These are phyloP conservation scores for Falco naumanni DNA, from an alignment of 2,797 vertebrate species.

Conservation along the genomic window DNA sequence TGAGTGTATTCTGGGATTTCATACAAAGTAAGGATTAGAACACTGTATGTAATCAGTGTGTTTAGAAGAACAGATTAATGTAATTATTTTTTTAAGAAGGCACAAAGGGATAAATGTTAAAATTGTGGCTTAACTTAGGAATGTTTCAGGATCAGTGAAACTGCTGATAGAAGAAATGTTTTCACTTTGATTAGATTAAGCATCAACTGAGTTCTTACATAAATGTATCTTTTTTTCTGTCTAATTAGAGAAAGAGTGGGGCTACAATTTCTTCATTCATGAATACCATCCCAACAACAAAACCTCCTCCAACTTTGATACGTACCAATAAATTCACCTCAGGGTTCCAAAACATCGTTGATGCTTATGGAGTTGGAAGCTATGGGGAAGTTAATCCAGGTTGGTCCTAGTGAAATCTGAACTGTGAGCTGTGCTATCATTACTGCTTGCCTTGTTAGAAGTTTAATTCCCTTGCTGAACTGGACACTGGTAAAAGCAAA, in stretches of 20 bases:
- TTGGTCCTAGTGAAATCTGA: constrained; percentile 55
- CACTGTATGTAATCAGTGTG: not conserved
- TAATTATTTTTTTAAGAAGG: not conserved
- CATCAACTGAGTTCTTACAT: not conserved
- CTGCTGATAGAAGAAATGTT: not conserved
- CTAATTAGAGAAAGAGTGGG: constrained; percentile 88
- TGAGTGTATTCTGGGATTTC: not conserved
- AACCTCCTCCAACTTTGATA: constrained; percentile 91
- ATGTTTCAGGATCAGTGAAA: not conserved
- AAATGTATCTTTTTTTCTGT: not conserved
- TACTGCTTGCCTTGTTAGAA: not conserved
- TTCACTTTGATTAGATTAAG: not conserved
- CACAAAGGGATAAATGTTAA: not conserved
- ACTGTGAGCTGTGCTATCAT: not conserved
- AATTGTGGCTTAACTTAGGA: not conserved
- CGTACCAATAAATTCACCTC: constrained; percentile 96
- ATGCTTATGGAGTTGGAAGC: constrained; percentile 94
- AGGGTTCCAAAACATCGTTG: constrained; percentile 97
- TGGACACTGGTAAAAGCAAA: not conserved
- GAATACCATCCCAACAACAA: constrained; percentile 92
- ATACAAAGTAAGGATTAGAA: not conserved
- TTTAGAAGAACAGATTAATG: not conserved
- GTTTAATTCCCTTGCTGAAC: not conserved
- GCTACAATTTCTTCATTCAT: constrained; percentile 92
- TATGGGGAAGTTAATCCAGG: constrained; percentile 97